Evolutionary conservation across 2,113 vertebrate genomes (phyloP).

Genomic region (Sarotherodon lohbergeri): DNA sequence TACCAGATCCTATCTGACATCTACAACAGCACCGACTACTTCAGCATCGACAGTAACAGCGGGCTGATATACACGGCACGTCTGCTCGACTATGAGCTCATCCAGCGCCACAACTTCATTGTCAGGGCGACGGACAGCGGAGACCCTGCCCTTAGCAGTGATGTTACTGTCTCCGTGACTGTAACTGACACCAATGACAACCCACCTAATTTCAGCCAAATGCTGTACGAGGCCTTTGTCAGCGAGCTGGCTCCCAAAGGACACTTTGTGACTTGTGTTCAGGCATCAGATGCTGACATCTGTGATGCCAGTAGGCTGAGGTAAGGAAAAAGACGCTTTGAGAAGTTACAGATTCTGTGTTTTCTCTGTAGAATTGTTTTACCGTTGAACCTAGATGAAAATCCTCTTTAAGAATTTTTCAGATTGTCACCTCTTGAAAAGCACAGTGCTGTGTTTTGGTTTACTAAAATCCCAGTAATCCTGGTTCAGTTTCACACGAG

Average conservation of each 20-base stretch:
- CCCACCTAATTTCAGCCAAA: slow-evolving; percentile 87
- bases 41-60: slow-evolving; percentile 85
- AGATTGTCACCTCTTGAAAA: background rate
- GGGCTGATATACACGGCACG: slow-evolving; percentile 86
- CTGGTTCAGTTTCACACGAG: background rate
- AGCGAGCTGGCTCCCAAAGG: slow-evolving; percentile 89
- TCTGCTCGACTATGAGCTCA: slow-evolving; percentile 86
- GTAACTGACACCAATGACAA: slow-evolving; percentile 93
- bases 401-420: background rate
- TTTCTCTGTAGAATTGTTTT: background rate
- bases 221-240: slow-evolving; percentile 88
- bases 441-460: background rate
- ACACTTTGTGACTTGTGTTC: slow-evolving; percentile 95
- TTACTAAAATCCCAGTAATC: background rate
- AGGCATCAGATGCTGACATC: slow-evolving; percentile 90
- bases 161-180: slow-evolving; percentile 82
- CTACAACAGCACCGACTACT: slow-evolving; percentile 90
- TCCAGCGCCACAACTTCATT: slow-evolving; percentile 82
- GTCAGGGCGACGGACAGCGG: slow-evolving; percentile 86
- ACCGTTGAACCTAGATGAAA: background rate
- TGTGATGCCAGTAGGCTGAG: slow-evolving; percentile 85
- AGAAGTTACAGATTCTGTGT: background rate
- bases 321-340: slow-evolving; percentile 11
- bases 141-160: slow-evolving; percentile 83
- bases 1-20: slow-evolving; percentile 93